Base-by-base conservation (phyloP, 2,888 invertebrate species). In the Nematopogon swammerdamellus region DNA sequence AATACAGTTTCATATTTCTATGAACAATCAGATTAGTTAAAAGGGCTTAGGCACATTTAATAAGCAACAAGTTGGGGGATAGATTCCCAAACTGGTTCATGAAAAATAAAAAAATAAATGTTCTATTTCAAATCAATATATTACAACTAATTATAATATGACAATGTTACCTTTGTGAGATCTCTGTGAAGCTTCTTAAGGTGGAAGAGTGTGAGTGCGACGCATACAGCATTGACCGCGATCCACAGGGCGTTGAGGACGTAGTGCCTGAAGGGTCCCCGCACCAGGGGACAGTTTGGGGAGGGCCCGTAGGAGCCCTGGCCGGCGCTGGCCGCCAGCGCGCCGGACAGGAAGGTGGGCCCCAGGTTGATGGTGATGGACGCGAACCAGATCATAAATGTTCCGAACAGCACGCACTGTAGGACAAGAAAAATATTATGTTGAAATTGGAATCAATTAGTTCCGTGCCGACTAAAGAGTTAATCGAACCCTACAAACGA, bases 351-450 rank as follows among this genome's bases (percentile, higher is more conserved):
- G 73, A 92, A 91, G 30, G 92, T 92, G 25, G 92, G 92, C 19
- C 94, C 94, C 59, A 95, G 84, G 76, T 95, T 93, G 68, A 94
- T 91, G 48, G 93, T 91, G 65, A 94, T 89, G 56, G 91, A 91
- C 49, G 92, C 91, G 74, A 95, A 94, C 94, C 94, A 95, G 64
- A 94, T 93, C 88, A 94, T 94, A 71, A 92, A 91, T 49, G 92
- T 87, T 54, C 94, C 94, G 72, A 95, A 95, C 47, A 92, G 82
- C 54, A 94, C 92, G 72, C 95, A 95, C 83, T 92, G 88, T 18
- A 75, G 76, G 63, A 72, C 71, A 16, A 29, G 3, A n/a, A n/a
- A 19, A 45, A 19, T 18, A 45, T 14, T 19, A 44, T n/a, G 5
- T 44, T n/a, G n/a, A n/a, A n/a, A n/a, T n/a, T n/a, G n/a, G n/a